Base-by-base conservation (phyloP, 2,888 invertebrate species). In the Machimus atricapillus region DNA sequence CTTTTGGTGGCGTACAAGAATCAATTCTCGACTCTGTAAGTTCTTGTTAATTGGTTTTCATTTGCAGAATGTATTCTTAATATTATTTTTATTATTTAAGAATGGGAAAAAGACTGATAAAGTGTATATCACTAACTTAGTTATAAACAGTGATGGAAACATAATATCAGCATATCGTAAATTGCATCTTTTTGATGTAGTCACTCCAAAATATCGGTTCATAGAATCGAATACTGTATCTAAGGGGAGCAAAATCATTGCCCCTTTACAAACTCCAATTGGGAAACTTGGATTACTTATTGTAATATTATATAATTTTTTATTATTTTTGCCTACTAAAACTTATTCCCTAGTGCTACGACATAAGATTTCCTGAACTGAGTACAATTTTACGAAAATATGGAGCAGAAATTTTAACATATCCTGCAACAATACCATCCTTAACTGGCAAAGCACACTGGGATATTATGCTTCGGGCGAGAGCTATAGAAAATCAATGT, bases 401-500 rank as follows among this genome's bases (percentile, higher is more conserved):
- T 90, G 97, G 97, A 0, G 97, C 98, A 0, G 94, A 97, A 85
- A 94, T 99, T 73, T 92, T 99, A 2, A 97, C 98, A 0, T 99
- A 95, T 91, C 99, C 99, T 0, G 98, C 99, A 0, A 99, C 99
- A 0, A 99, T 99, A 91, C 98, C 98, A 0, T 94, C 96, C 85
- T 94, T 95, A 23, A 99, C 99, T 0, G 99, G 99, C 0, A 94
- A 95, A 88, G 97, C 97, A 0, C 99, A 99, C 92, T 99, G 99
- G 99, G 97, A 99, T 93, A 91, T 95, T 0, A 92, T 99, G 52
- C 93, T 99, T 88, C 94, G 97, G 89, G 95, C 97, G 0, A 94
- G 99, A 89, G 99, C 99, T 0, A 97, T 99, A 91, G 99, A 99
- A 92, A 98, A 96, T 89, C 99, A 99, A 91, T 98, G 98, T 90